These are phyloP conservation scores for Arnoldichthys spilopterus DNA, from an alignment of 2,797 vertebrate species.

Conservation along the genomic window DNA sequence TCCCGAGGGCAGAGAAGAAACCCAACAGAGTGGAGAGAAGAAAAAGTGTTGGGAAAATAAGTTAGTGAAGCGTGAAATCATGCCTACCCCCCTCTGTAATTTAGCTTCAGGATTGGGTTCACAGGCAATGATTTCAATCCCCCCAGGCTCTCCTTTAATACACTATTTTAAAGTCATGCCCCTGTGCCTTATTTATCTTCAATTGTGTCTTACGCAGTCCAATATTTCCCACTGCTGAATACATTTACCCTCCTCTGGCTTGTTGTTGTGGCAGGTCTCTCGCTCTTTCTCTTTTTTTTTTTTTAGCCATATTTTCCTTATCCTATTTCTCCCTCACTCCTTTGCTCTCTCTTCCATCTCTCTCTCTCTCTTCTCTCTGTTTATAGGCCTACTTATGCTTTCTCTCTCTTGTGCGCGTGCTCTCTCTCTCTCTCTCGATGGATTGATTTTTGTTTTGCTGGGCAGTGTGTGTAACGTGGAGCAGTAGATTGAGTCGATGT, in stretches of 20 bases:
- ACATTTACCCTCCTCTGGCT: slow-evolving; percentile 56
- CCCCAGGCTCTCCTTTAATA: slow-evolving; percentile 70
- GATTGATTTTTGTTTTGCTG: slow-evolving; percentile 67
- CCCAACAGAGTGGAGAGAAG: slow-evolving; percentile 58
- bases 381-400: not conserved
- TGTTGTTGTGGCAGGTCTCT: slow-evolving; percentile 43
- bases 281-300: slow-evolving; percentile 23
- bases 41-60: slow-evolving; percentile 68
- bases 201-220: slow-evolving; percentile 63
- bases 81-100: slow-evolving; percentile 80
- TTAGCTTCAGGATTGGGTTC: slow-evolving; percentile 78
- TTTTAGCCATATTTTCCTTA: slow-evolving; percentile 13
- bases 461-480: slow-evolving; percentile 37
- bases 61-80: slow-evolving; percentile 83
- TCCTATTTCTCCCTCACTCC: not conserved
- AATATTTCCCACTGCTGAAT: slow-evolving; percentile 64
- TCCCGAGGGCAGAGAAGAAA: slow-evolving; percentile 48
- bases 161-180: slow-evolving; percentile 69
- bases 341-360: slow-evolving; percentile 12
- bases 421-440: slow-evolving; percentile 31
- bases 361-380: slow-evolving; percentile 3
- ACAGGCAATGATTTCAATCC: slow-evolving; percentile 74
- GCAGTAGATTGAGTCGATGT: slow-evolving; percentile 56
- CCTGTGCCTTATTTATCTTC: slow-evolving; percentile 66
- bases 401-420: slow-evolving; percentile 18